Percentiles rank a stretch among this genome's conserved stretches.
These are phyloP conservation scores for Andrena bicolor DNA, from an alignment of 2,888 invertebrate species.

Conservation along the genomic window DNA sequence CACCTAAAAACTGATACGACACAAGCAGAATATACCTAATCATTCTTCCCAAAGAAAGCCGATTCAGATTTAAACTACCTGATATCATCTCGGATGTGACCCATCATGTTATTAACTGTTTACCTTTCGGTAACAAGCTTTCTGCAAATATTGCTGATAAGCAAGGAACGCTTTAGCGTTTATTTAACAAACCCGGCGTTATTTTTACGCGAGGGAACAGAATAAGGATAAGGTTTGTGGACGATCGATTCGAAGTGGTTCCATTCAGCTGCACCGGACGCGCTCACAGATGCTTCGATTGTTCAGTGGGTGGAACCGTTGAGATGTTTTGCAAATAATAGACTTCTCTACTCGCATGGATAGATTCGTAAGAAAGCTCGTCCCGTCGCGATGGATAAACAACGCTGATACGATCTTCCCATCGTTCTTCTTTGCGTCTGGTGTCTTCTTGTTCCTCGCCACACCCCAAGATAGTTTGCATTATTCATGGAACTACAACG, in stretches of 20 bases:
- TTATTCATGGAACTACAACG: slow-evolving; percentile 38
- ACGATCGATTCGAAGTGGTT: background rate
- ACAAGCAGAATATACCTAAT: too few relatives aligned
- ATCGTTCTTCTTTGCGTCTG: slow-evolving; percentile 8
- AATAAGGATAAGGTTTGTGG: background rate
- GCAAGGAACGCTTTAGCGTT: background rate
- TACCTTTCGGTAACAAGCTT: background rate
- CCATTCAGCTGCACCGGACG: background rate
- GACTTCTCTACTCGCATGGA: background rate
- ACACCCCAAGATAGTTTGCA: slow-evolving; percentile 37
- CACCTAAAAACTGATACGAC: too few relatives aligned
- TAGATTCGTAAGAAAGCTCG: slow-evolving; percentile 1
- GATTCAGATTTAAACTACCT: too few relatives aligned
- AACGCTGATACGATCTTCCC: slow-evolving; percentile 6
- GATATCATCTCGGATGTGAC: too few relatives aligned
- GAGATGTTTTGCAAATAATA: slow-evolving; percentile 9
- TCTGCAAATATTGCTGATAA: background rate
- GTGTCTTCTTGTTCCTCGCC: slow-evolving; percentile 22
- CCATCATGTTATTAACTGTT: background rate
- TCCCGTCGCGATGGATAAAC: slow-evolving; percentile 9
- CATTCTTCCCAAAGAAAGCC: too few relatives aligned
- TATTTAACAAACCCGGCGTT: background rate
- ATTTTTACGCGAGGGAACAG: background rate
- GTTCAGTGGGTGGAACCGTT: background rate
- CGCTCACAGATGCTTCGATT: background rate